A percentile compares a stretch with the other conserved stretches of the same genome.
Evolutionary conservation across 2,797 vertebrate genomes (phyloP).

Genomic region (Clarias pachynema): DNA sequence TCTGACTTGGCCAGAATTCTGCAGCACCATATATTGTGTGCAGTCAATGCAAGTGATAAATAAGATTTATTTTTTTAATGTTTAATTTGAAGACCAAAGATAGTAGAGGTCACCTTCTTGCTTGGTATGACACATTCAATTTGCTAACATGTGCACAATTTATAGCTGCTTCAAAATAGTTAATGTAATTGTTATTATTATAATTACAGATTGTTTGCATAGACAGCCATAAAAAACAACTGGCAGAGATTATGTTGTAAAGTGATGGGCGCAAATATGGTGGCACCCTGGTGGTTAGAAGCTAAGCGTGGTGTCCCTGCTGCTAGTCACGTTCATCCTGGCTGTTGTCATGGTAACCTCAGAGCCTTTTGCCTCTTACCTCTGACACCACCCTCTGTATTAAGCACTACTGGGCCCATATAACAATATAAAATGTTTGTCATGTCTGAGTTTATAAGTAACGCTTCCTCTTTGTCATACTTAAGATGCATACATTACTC

Average conservation of each 20-base stretch:
- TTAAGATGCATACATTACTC: neutral
- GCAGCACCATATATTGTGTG: neutral
- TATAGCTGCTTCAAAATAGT: neutral
- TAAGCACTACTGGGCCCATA: neutral
- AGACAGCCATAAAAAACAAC: neutral
- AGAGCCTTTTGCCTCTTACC: conserved; percentile 23
- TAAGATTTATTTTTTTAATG: neutral
- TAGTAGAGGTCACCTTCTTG: neutral
- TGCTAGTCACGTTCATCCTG: conserved; percentile 26
- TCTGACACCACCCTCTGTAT: conserved; percentile 6
- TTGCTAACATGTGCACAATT: neutral
- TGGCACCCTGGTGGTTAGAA: conserved; percentile 31
- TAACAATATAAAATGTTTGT: conserved; percentile 14
- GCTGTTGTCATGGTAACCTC: conserved; percentile 43
- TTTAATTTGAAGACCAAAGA: neutral
- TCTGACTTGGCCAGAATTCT: neutral
- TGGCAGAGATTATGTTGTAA: neutral
- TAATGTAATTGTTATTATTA: neutral
- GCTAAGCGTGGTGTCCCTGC: conserved; percentile 13
- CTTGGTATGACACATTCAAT: neutral
- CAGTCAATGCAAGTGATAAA: neutral
- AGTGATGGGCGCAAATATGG: neutral
- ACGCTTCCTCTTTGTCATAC: neutral
- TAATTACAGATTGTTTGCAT: neutral
- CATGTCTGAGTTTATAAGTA: neutral